Conservation (phyloP, 2,113 vertebrate species). For the Mustela nigripes region DNA sequence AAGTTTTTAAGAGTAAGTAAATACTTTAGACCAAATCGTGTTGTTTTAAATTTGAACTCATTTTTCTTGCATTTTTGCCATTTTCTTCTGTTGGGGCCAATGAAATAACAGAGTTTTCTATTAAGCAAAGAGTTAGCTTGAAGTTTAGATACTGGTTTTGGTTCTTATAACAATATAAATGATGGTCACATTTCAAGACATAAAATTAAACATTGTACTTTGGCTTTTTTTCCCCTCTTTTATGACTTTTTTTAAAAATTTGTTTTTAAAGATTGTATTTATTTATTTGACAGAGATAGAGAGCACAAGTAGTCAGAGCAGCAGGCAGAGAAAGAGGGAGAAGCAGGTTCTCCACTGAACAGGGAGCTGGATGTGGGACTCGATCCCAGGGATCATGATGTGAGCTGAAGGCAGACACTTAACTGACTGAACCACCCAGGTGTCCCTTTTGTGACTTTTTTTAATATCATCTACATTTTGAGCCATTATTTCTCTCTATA, state of each 20-base stretch:
- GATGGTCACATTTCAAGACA: background rate
- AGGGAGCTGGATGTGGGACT: too few relatives aligned
- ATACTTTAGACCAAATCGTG: background rate
- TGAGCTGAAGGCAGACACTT: too few relatives aligned
- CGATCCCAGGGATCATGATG: too few relatives aligned
- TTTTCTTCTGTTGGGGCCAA: background rate
- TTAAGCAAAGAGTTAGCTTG: background rate
- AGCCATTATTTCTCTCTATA: background rate
- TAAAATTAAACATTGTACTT: background rate
- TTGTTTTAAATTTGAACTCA: background rate
- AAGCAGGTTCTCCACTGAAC: too few relatives aligned
- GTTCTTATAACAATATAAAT: background rate
- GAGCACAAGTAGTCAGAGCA: too few relatives aligned
- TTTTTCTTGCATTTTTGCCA: background rate
- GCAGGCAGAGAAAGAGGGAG: too few relatives aligned
- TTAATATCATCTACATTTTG: background rate
- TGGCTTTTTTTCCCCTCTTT: background rate
- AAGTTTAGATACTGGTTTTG: background rate
- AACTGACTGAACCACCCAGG: too few relatives aligned
- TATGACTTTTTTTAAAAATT: background rate
- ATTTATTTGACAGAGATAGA: too few relatives aligned
- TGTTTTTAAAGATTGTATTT: too few relatives aligned
- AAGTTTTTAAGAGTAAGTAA: background rate
- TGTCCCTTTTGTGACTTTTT: background rate
- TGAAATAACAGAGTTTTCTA: background rate